A percentile compares a stretch with the other conserved stretches of the same genome.
These are phyloP conservation scores for Hipposideros armiger DNA, from an alignment of 2,113 vertebrate genomes.

Conservation along the genomic window DNA sequence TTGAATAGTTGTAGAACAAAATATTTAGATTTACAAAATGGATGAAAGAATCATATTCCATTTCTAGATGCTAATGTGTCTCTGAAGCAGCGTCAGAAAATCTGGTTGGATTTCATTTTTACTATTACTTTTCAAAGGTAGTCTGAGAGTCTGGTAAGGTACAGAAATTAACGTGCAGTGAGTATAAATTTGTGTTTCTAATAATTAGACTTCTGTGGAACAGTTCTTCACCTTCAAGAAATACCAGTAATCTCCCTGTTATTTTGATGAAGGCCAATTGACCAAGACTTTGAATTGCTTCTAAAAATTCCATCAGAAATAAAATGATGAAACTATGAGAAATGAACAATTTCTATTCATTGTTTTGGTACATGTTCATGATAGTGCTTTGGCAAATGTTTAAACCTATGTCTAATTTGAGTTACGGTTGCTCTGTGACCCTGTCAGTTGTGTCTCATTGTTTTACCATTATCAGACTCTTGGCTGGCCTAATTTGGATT, in stretches of 20 bases:
- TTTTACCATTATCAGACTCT: neutral
- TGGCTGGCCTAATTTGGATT: neutral
- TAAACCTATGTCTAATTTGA: neutral
- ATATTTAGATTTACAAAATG: neutral
- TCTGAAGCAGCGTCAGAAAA: neutral
- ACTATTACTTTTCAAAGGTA: neutral
- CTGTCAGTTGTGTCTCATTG: neutral
- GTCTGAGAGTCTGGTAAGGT: neutral
- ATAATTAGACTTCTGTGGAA: conserved; percentile 52
- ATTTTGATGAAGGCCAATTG: conserved; percentile 34
- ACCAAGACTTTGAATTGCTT: neutral
- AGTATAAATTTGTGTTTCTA: conserved; percentile 52
- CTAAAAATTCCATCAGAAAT: conserved; percentile 17
- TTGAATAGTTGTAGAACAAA: conserved; percentile 35
- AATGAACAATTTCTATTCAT: conserved; percentile 26
- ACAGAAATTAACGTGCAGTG: conserved; percentile 35
- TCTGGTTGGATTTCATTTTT: neutral
- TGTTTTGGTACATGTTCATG: neutral
- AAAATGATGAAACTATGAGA: neutral
- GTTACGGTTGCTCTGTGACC: neutral
- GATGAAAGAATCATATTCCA: neutral
- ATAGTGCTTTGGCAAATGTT: conserved; percentile 1
- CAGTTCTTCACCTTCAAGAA: conserved; percentile 37
- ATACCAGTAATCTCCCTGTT: neutral
- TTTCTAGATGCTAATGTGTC: neutral